A percentile compares a stretch with the other conserved stretches of the same genome.
These are phyloP conservation scores for Momotus momota DNA, from an alignment of 2,797 vertebrate species.

Conservation along the genomic window DNA sequence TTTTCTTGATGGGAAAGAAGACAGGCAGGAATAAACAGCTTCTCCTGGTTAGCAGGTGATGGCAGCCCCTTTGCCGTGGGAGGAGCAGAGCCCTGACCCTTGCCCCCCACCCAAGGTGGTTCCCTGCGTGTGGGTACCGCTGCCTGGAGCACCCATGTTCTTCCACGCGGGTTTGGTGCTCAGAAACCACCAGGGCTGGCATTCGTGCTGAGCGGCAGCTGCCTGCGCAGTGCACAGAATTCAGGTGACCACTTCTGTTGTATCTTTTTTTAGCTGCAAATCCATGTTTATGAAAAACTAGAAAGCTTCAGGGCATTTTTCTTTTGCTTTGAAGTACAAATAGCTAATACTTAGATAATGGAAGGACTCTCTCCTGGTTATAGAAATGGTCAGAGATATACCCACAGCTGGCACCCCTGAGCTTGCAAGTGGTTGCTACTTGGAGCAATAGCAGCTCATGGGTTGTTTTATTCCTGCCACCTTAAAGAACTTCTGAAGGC, in stretches of 20 bases:
- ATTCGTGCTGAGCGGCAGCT: not conserved
- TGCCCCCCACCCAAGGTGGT: rapidly evolving
- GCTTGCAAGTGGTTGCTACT: not conserved
- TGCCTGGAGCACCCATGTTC: not conserved
- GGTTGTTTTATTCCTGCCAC: not conserved
- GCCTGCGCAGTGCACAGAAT: not conserved
- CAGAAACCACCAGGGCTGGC: not conserved
- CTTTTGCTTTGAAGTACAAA: not conserved
- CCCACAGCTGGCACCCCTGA: not conserved
- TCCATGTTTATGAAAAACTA: not conserved
- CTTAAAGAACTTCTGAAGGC: not conserved
- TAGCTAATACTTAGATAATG: not conserved
- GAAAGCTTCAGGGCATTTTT: not conserved
- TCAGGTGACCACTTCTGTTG: not conserved
- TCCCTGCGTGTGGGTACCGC: not conserved
- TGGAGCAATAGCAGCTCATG: rapidly evolving
- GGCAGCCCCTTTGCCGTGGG: rapidly evolving
- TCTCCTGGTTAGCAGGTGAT: not conserved
- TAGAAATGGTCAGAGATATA: not conserved
- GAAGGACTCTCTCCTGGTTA: not conserved
- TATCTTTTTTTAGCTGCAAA: not conserved
- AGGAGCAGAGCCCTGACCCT: not conserved
- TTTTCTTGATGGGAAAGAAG: not conserved
- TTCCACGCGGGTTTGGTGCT: not conserved
- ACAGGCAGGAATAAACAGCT: not conserved